Percentiles rank a stretch among this genome's conserved stretches.
These are phyloP conservation scores for Ageneiosus marmoratus DNA, from an alignment of 2,113 vertebrate species.

Conservation along the genomic window DNA sequence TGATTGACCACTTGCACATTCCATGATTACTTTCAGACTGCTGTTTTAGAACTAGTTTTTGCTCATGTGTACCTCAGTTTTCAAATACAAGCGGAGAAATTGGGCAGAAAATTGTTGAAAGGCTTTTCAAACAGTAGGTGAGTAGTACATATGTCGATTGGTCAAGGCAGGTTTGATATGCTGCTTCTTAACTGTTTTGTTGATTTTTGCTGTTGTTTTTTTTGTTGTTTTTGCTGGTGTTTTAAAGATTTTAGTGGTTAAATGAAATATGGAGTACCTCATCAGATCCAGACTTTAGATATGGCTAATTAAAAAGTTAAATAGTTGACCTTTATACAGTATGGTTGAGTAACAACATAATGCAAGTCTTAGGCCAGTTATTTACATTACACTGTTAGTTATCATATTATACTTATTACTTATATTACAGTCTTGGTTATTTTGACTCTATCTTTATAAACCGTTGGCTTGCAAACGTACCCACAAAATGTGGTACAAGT, in stretches of 20 bases:
- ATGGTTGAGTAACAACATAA: background rate
- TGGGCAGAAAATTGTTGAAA: slow-evolving; percentile 12
- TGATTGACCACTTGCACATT: slow-evolving; percentile 28
- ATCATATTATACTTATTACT: background rate
- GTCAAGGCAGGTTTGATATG: background rate
- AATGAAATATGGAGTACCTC: background rate
- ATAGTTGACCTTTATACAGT: background rate
- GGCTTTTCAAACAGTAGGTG: background rate
- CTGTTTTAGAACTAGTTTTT: slow-evolving; percentile 1
- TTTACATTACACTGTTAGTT: background rate
- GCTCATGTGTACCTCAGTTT: background rate
- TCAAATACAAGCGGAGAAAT: slow-evolving; percentile 10
- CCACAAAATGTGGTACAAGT: background rate
- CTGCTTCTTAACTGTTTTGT: background rate
- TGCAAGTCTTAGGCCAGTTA: background rate
- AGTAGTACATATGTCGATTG: background rate
- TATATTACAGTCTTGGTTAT: background rate
- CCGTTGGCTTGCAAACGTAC: background rate
- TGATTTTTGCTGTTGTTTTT: too few relatives aligned
- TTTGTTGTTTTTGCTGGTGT: background rate
- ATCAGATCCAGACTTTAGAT: background rate
- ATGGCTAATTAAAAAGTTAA: background rate
- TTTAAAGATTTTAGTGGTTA: too few relatives aligned
- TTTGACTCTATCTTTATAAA: slow-evolving; percentile 1
- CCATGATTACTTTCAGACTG: slow-evolving; percentile 12